Evolutionary conservation across 2,797 vertebrate genomes (phyloP).

Genomic region (Mycteria americana): DNA sequence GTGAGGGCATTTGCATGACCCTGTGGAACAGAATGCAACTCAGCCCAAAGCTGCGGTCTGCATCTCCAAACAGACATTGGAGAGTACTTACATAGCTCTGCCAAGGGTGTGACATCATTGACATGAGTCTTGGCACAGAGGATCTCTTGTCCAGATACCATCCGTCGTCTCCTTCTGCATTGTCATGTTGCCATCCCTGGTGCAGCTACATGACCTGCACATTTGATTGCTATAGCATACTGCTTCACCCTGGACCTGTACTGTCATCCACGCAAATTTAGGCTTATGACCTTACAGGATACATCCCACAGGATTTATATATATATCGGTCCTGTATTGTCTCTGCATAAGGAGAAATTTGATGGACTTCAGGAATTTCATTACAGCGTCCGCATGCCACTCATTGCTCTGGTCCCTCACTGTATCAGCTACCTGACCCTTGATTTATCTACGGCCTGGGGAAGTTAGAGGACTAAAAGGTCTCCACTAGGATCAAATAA

Average conservation of each 20-base stretch:
- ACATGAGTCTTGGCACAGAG: neutral
- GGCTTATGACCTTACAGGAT: neutral
- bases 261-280: neutral
- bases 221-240: neutral
- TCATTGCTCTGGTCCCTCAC: neutral
- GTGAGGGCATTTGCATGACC: neutral
- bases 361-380: neutral
- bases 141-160: neutral
- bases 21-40: neutral
- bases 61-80: neutral
- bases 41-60: neutral
- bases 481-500: neutral
- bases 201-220: neutral
- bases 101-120: neutral
- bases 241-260: neutral
- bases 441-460: neutral
- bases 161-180: neutral
- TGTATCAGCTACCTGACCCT: neutral
- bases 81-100: neutral
- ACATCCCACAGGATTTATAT: neutral
- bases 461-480: neutral
- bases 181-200: neutral
- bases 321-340: neutral
- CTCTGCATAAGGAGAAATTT: neutral
- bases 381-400: accelerated